phyloP scores from a whole-genome alignment of 2,797 vertebrate species.

The Chromobotia macracanthus region DNA sequence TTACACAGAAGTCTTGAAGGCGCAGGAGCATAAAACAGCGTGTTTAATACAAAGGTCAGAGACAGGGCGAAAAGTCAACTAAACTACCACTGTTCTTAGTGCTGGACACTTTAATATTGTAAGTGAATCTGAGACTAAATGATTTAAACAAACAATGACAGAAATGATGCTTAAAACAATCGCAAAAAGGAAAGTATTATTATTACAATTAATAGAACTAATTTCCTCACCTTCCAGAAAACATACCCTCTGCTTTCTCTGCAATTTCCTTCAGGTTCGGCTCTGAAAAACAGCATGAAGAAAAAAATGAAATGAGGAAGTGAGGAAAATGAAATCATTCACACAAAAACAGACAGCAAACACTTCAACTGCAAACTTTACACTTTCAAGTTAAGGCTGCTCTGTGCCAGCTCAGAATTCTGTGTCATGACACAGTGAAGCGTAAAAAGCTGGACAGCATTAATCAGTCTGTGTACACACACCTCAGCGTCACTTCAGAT shows the following conservation, averaged over 20 bases:
- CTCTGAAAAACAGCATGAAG: slow-evolving; percentile 80
- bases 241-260: slow-evolving; percentile 93
- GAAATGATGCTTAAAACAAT: too few species aligned
- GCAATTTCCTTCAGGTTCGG: slow-evolving; percentile 93
- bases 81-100: not conserved
- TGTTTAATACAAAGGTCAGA: not conserved
- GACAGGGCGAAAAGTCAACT: not conserved
- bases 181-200: too few species aligned
- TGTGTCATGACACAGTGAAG: too few species aligned
- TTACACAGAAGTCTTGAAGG: not conserved
- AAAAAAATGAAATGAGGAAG: too few species aligned
- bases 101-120: too few species aligned
- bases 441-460: not conserved
- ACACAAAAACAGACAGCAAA: not conserved
- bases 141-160: too few species aligned
- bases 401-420: too few species aligned
- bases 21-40: not conserved
- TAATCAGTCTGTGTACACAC: too few species aligned
- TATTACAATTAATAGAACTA: not conserved
- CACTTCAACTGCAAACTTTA: too few species aligned
- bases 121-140: too few species aligned
- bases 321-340: slow-evolving; percentile 29
- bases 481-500: not conserved
- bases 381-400: too few species aligned
- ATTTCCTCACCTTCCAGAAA: slow-evolving; percentile 82